Evolutionary conservation across 2,888 invertebrate species (phyloP), one percentile per base, ranked within the genome.

Genomic region (Herminia tarsipennalis): DNA sequence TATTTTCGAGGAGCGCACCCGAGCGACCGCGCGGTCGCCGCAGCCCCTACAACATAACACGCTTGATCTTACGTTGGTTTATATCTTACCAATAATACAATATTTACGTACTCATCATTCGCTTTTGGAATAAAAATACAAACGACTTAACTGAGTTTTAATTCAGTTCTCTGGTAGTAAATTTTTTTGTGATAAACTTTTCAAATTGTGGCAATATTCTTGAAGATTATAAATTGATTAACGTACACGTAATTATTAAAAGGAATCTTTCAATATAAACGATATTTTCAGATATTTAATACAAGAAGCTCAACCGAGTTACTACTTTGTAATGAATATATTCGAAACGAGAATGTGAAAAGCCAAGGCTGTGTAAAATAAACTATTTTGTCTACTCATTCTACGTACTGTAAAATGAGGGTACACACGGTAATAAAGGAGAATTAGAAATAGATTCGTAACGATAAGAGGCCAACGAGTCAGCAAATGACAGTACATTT

Each of bases 1-100:
- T 89, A 88, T 91, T 90, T 88, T 70, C 55, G 82, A 71, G 62
- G 68, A 74, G 70, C 62, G 70, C 70, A 65, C 68, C 70, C 70
- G 70, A 67, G 52, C 63, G 56, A 45, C 41, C 63, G 59, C 52
- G 28, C 61, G 24, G 25, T 40, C 33, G 24, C 45, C 29, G 20
- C 25, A 59, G 70, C 65, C 63, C 60, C 68, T 64, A 67, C 66
- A 55, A 52, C 65, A 62, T 58, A 64, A 66, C 67, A 57, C 62
- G 56, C 56, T 60, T 55, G 35, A 40, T 60, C 56, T 69, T 66
- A 68, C 62, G 43, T 58, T 54, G 56, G 40, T 63, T 62, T 65
- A 59, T 58, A 55, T 56, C 40, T 57, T 53, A 56, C 43, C 32
- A 43, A 45, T 57, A 45, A 50, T 51, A 44, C 43, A 54, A 20